phyloP scores from a whole-genome alignment of 2,797 vertebrate genomes.

The Tenualosa thibaudeaui region DNA sequence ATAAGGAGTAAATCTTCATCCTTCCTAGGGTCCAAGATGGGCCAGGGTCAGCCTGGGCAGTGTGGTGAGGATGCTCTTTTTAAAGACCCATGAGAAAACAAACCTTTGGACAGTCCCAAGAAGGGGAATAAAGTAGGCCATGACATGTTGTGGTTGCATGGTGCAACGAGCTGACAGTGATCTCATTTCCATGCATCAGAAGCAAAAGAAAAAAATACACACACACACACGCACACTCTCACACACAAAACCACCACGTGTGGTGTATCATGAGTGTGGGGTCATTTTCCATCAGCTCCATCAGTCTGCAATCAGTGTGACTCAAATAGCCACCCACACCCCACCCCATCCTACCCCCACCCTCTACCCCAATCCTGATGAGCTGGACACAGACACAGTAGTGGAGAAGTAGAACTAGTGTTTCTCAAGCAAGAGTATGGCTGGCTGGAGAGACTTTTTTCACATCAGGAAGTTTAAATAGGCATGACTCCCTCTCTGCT shows the following conservation, averaged over 20 bases:
- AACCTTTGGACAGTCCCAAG: not conserved
- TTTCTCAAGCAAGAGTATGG: not conserved
- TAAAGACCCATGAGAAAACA: not conserved
- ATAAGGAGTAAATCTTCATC: not conserved
- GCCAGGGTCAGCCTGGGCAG: not conserved
- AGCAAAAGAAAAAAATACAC: not conserved
- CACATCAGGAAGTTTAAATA: slow-evolving; percentile 14
- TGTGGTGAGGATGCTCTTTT: not conserved
- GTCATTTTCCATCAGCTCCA: not conserved
- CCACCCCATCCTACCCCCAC: too few relatives aligned
- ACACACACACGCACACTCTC: not conserved
- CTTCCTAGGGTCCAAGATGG: not conserved
- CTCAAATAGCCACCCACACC: not conserved
- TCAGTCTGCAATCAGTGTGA: not conserved
- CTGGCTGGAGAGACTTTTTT: not conserved
- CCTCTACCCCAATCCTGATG: too few relatives aligned
- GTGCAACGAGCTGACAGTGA: not conserved
- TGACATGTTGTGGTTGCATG: not conserved
- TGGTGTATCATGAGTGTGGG: not conserved
- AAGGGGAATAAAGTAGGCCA: not conserved
- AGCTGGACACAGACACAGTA: too few relatives aligned
- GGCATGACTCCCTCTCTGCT: not conserved
- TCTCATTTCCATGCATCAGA: not conserved
- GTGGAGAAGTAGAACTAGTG: not conserved
- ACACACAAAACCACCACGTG: not conserved